phyloP scores from a whole-genome alignment of 1,140 invertebrate genomes.

The Musca vetustissima region DNA sequence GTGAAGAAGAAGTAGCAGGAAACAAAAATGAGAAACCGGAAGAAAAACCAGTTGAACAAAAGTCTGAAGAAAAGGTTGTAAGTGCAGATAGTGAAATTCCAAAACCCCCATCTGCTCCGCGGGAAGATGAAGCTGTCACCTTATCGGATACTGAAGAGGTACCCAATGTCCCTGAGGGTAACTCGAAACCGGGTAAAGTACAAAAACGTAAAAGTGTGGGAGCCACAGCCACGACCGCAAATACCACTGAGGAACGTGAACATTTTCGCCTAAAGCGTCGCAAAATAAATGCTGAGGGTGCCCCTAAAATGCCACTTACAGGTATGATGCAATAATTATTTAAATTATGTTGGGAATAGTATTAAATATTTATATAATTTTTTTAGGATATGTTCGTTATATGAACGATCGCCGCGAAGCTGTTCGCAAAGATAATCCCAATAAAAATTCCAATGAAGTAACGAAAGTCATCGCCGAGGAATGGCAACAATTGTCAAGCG shows the following conservation, averaged over 20 bases:
- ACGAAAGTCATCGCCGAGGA: slow-evolving; percentile 86
- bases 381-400: slow-evolving; percentile 79
- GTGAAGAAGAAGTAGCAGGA: neutral
- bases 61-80: neutral
- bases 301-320: slow-evolving; percentile 50
- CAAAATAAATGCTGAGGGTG: slow-evolving; percentile 49
- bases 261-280: slow-evolving; percentile 39
- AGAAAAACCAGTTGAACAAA: too few relatives aligned
- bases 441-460: slow-evolving; percentile 83
- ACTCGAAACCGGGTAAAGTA: slow-evolving; percentile 9
- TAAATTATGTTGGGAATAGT: neutral
- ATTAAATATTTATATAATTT: neutral
- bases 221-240: neutral
- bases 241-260: slow-evolving; percentile 19
- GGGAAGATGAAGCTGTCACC: neutral
- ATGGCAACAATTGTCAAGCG: slow-evolving; percentile 83
- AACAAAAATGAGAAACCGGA: too few relatives aligned
- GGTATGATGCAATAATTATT: slow-evolving; percentile 27
- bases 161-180: neutral
- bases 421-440: slow-evolving; percentile 77
- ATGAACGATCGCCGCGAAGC: slow-evolving; percentile 85
- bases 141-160: slow-evolving; percentile 19
- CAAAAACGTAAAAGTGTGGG: slow-evolving; percentile 25
- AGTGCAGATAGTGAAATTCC: neutral
- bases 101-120: neutral